Evolutionary conservation across 2,888 invertebrate species (phyloP).

Genomic region (Napeogenes inachia): DNA sequence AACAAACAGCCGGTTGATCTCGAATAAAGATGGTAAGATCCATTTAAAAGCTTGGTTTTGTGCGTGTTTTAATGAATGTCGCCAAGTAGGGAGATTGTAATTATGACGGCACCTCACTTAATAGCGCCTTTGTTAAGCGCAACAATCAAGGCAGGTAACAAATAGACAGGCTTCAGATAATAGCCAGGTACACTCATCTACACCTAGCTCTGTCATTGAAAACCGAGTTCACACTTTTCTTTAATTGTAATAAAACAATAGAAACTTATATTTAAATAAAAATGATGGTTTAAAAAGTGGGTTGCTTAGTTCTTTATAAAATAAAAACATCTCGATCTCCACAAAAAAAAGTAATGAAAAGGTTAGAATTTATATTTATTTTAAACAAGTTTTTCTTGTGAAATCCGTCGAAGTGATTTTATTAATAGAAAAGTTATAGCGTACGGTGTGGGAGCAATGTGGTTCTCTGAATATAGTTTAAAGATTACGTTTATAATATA

Average conservation of each 20-base stretch:
- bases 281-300: not conserved
- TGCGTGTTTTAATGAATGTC: slow-evolving; percentile 29
- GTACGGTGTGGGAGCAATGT: not conserved
- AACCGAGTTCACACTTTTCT: slow-evolving; percentile 4
- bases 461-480: too few species aligned
- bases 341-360: not conserved
- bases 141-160: slow-evolving; percentile 4
- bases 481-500: too few species aligned
- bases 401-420: not conserved
- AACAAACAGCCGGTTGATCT: not conserved
- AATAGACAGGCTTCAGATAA: slow-evolving; percentile 6
- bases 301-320: not conserved
- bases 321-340: not conserved
- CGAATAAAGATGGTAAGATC: slow-evolving; percentile 6
- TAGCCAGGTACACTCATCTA: slow-evolving; percentile 2
- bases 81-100: slow-evolving; percentile 21
- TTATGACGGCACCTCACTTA: slow-evolving; percentile 25
- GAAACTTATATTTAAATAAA: slow-evolving; percentile 4
- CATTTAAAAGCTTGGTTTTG: slow-evolving; percentile 24
- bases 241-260: not conserved
- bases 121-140: slow-evolving; percentile 19
- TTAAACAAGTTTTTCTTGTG: not conserved
- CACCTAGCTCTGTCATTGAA: slow-evolving; percentile 5
- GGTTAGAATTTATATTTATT: not conserved
- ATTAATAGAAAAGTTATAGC: not conserved